phyloP scores from a whole-genome alignment of 2,797 vertebrate species.

The Toxotes lorentzi region DNA sequence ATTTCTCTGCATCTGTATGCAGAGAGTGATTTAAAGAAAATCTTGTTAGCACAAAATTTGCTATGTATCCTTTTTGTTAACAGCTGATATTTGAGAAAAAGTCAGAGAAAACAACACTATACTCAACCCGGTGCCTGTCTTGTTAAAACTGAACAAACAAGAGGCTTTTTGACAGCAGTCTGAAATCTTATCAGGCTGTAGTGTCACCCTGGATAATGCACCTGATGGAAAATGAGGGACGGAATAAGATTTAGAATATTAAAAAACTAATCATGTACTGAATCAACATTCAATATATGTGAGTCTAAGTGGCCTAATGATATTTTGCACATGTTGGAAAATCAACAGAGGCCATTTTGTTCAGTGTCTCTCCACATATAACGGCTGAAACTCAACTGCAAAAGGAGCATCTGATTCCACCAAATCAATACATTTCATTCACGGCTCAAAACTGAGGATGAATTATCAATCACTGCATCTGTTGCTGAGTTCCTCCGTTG shows the following conservation, averaged over 20 bases:
- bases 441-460: constrained; percentile 51
- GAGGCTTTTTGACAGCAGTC: constrained; percentile 28
- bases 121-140: constrained; percentile 5
- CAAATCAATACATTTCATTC: constrained; percentile 73
- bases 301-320: constrained; percentile 29
- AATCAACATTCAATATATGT: constrained; percentile 49
- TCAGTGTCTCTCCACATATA: constrained; percentile 16
- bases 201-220: constrained; percentile 43
- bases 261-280: constrained; percentile 52
- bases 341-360: constrained; percentile 37
- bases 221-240: constrained; percentile 45
- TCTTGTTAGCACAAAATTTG: constrained; percentile 14
- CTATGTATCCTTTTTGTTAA: constrained; percentile 1
- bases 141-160: constrained; percentile 56
- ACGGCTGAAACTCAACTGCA: constrained; percentile 18
- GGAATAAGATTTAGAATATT: constrained; percentile 59
- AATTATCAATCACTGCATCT: constrained; percentile 81
- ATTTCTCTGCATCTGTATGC: constrained; percentile 9
- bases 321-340: constrained; percentile 46
- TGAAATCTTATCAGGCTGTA: constrained; percentile 33
- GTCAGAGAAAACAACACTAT: constrained; percentile 24
- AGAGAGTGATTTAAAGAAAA: not conserved
- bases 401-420: constrained; percentile 42
- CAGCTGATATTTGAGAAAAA: constrained; percentile 25
- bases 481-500: constrained; percentile 64